A percentile compares a stretch with the other conserved stretches of the same genome.
Conservation (phyloP, 2,888 invertebrate species). For the Leptinotarsa peninsularis region DNA sequence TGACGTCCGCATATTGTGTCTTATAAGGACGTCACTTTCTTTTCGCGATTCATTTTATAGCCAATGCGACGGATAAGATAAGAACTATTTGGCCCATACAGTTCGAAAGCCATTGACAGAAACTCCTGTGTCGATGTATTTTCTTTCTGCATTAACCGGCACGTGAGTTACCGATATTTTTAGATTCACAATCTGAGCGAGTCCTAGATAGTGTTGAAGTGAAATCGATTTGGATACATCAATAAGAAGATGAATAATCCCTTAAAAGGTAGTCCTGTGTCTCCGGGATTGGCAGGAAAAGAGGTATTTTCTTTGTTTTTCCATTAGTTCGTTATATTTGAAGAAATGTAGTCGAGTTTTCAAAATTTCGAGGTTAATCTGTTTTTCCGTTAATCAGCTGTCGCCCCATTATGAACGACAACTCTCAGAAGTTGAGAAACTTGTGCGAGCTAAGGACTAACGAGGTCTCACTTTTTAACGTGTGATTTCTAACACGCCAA, state of each 20-base stretch:
- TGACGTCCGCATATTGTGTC: neutral
- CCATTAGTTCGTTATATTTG: neutral
- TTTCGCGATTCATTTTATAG: neutral
- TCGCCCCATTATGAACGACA: too few relatives aligned
- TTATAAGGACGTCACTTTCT: neutral
- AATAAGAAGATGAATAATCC: neutral
- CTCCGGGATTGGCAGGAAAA: neutral
- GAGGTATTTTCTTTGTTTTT: neutral
- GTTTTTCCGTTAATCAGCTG: too few relatives aligned
- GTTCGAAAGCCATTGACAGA: neutral
- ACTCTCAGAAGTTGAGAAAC: too few relatives aligned
- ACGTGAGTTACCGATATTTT: constrained; percentile 4
- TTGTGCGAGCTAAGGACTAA: too few relatives aligned
- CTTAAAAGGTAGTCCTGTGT: neutral
- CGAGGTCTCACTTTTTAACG: too few relatives aligned
- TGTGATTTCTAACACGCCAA: too few relatives aligned
- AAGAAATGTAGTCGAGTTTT: neutral
- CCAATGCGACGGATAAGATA: neutral
- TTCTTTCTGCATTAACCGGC: neutral
- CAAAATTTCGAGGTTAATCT: too few relatives aligned
- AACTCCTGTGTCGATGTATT: neutral
- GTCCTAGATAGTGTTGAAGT: neutral
- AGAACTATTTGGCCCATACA: neutral
- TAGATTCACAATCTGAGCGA: neutral
- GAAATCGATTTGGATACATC: neutral